These are phyloP conservation scores for Loris lydekkerianus DNA, from an alignment of 2,797 vertebrate genomes.

Conservation along the genomic window DNA sequence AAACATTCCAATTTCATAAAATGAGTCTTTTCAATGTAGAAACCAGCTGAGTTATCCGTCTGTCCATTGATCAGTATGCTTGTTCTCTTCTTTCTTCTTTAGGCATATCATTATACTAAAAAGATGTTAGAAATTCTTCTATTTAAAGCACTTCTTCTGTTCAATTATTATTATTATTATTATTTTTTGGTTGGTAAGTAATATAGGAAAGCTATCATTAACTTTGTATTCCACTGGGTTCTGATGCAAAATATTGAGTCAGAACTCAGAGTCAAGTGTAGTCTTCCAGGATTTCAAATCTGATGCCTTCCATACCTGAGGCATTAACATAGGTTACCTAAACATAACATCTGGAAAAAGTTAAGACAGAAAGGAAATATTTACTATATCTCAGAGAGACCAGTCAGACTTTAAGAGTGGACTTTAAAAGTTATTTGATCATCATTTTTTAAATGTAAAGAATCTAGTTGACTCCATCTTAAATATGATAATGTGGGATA, in stretches of 20 bases:
- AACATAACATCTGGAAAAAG: neutral
- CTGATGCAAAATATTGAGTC: neutral
- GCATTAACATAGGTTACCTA: neutral
- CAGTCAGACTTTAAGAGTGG: neutral
- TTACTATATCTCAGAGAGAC: neutral
- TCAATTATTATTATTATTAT: neutral
- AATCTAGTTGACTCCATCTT: neutral
- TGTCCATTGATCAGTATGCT: constrained; percentile 7
- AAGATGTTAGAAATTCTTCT: neutral
- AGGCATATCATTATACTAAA: neutral
- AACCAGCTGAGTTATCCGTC: constrained; percentile 53
- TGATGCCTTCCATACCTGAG: neutral
- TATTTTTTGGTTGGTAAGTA: constrained; percentile 1
- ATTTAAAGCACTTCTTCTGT: neutral
- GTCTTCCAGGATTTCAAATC: neutral
- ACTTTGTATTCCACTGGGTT: constrained; percentile 4
- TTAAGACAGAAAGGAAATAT: neutral
- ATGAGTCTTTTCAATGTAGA: constrained; percentile 69
- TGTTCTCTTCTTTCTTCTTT: constrained; percentile 46
- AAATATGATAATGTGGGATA: neutral
- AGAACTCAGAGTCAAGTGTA: neutral
- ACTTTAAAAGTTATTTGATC: neutral
- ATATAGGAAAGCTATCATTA: neutral
- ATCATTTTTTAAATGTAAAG: constrained; percentile 49
- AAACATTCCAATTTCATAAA: constrained; percentile 62